phyloP scores from a whole-genome alignment of 2,797 vertebrate species.

The Enteromius viviparus region DNA sequence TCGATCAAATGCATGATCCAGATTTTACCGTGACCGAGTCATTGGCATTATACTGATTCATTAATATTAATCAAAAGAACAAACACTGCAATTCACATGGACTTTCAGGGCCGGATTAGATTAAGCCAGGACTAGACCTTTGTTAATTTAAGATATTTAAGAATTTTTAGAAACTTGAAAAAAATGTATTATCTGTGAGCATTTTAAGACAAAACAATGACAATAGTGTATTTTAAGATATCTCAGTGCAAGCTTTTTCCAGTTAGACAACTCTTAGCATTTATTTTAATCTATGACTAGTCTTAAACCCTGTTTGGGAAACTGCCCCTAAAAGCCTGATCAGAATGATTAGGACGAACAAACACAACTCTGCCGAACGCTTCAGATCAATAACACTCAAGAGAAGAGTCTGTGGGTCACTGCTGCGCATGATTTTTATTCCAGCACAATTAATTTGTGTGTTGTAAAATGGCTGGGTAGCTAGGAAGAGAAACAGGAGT shows the following conservation, averaged over 20 bases:
- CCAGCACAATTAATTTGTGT: constrained; percentile 80
- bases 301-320: too few relatives aligned
- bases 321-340: not conserved
- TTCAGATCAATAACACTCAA: constrained; percentile 42
- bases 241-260: too few relatives aligned
- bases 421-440: constrained; percentile 76
- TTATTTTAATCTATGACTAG: too few relatives aligned
- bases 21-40: not conserved
- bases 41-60: too few relatives aligned
- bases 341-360: not conserved
- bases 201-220: too few relatives aligned
- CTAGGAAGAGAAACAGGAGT: constrained; percentile 78
- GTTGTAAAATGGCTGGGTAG: constrained; percentile 83
- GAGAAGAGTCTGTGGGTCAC: constrained; percentile 39
- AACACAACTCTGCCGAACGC: not conserved
- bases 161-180: too few relatives aligned
- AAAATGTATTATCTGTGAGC: too few relatives aligned
- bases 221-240: too few relatives aligned
- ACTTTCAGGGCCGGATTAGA: not conserved
- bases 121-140: too few relatives aligned
- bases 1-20: not conserved
- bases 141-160: too few relatives aligned
- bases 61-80: not conserved
- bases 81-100: not conserved
- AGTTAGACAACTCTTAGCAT: too few relatives aligned